Conservation (phyloP, 2,113 vertebrate species). For the Etia nguti region DNA sequence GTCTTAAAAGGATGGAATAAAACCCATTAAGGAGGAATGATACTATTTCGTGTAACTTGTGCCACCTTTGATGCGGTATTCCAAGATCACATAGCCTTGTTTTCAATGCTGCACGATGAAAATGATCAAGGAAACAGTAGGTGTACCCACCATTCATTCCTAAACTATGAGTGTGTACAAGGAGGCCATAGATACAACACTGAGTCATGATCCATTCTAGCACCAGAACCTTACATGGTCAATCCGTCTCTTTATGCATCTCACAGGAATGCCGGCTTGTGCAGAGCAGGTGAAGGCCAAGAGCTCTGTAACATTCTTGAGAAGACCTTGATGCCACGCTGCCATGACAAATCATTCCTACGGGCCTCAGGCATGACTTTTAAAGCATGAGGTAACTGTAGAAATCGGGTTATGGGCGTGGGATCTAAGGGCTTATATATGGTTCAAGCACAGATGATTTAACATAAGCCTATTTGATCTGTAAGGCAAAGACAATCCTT, state of each 20-base stretch:
- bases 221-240: constrained; percentile 29
- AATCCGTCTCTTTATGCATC: not conserved
- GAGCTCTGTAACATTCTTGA: constrained; percentile 28
- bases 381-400: constrained; percentile 17
- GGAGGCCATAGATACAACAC: not conserved
- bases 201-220: constrained; percentile 46
- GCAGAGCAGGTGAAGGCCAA: constrained; percentile 22
- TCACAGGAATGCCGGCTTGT: not conserved
- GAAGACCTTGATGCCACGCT: constrained; percentile 15
- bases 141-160: not conserved
- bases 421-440: not conserved
- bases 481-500: not conserved
- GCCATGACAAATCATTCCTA: constrained; percentile 28
- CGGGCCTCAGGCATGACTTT: not conserved
- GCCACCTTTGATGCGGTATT: not conserved
- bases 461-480: not conserved
- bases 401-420: not conserved
- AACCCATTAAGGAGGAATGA: not conserved
- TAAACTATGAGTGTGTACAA: not conserved
- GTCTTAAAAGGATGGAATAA: not conserved
- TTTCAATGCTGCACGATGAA: not conserved
- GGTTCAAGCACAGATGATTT: not conserved
- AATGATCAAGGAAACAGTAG: not conserved
- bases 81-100: not conserved
- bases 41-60: not conserved